Base-by-base conservation (phyloP, 2,888 invertebrate genomes). In the Meiosimyza platycephala region DNA sequence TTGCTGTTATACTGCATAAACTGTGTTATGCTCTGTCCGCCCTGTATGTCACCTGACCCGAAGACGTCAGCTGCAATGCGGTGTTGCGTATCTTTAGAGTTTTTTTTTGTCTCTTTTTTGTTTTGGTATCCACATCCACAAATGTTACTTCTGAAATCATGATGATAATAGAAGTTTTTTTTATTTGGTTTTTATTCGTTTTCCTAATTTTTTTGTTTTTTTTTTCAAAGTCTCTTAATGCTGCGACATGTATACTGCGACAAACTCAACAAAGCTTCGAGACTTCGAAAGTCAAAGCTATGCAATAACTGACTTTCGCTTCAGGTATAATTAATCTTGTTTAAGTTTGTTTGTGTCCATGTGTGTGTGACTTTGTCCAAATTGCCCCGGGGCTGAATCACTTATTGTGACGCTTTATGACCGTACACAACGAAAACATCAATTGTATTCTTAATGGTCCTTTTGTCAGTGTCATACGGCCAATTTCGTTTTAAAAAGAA, bases 261-360 rank as follows among this genome's bases (percentile, higher is more conserved):
- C 65, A 51, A 54, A 65, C 52, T 65, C 52, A 54, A 50, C 48
- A 9, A 40, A 40, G 7, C 40, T 40, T 40, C 40, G 13, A 28
- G 16, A 67, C 40, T 67, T 9, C 16, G 67, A 57, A 55, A 67
- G 55, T 57, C 47, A 55, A 55, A 67, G 67, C 67, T 67, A 4
- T 33, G 67, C 67, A 55, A 67, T 67, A 57, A 57, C 57, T 57
- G 67, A 67, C 67, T 67, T 67, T 67, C 67, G 57, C 47, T 84
- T 81, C 83, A 84, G 83, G 80, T 85, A 83, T 84, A 85, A 84
- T 85, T 60, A 69, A 59, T 65, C 69, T 69, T 69, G 64, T 73
- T 72, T 68, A 55, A 48, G 54, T 48, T 50, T 18, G 15, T 62
- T n/a, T 55, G 40, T 62, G 60, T 54, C 16, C 28, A 12, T 51